A percentile compares a stretch with the other conserved stretches of the same genome.
These are phyloP conservation scores for Plusia festucae DNA, from an alignment of 2,888 invertebrate species.

Conservation along the genomic window DNA sequence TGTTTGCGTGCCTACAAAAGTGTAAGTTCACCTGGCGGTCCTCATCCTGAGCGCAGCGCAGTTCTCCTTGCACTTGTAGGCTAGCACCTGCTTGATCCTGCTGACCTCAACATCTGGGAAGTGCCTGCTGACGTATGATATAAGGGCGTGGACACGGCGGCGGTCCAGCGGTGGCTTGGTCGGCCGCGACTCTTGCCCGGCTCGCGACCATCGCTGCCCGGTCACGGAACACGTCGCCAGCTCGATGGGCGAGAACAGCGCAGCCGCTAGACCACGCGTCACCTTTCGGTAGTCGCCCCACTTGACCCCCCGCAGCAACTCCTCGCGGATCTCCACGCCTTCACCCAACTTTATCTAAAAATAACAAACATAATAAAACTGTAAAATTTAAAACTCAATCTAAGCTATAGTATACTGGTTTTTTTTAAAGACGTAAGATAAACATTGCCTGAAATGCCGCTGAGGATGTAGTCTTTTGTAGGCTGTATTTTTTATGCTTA, in stretches of 20 bases:
- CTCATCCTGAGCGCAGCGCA: constrained; percentile 93
- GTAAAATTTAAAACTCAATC: background rate
- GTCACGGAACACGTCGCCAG: constrained; percentile 93
- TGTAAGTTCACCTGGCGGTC: constrained; percentile 90
- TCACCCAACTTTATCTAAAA: constrained; percentile 92
- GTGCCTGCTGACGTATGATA: constrained; percentile 92
- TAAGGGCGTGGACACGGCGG: constrained; percentile 93
- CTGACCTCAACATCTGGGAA: constrained; percentile 93
- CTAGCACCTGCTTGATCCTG: constrained; percentile 93
- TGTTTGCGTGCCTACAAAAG: constrained; percentile 15
- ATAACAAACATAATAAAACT: constrained; percentile 3
- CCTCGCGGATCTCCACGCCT: constrained; percentile 93
- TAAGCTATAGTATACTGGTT: background rate
- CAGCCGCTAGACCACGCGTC: constrained; percentile 93
- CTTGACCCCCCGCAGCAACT: constrained; percentile 92
- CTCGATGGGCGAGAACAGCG: constrained; percentile 92
- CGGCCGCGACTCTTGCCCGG: constrained; percentile 92
- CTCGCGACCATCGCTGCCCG: constrained; percentile 93
- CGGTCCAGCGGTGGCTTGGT: constrained; percentile 93
- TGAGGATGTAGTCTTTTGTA: too few relatives aligned
- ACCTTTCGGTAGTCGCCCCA: constrained; percentile 93
- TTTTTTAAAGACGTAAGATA: background rate
- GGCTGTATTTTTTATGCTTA: too few relatives aligned
- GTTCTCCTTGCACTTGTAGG: constrained; percentile 94
- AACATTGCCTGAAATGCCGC: too few relatives aligned